Evolutionary conservation across 2,797 vertebrate species (phyloP), one percentile per base, ranked within the genome.

Genomic region (Botia almorhae): DNA sequence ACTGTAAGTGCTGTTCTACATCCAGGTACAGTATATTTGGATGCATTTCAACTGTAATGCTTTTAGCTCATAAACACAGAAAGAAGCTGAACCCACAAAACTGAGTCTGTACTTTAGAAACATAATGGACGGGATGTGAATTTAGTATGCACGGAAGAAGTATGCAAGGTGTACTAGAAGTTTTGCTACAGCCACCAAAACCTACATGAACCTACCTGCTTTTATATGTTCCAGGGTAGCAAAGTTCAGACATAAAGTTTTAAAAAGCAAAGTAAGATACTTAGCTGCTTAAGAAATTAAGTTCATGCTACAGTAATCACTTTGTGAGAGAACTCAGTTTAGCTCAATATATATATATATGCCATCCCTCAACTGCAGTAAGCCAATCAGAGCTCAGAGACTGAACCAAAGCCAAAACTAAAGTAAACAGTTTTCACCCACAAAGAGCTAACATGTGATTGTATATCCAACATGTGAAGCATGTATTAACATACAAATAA

Each of bases 391-490:
- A 69, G 60, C 17, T n/a, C 53, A n/a, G 43, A 53, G 36, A 43
- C 58, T 53, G 56, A 83, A 74, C 81, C 36, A 1, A 68, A 78
- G 75, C 46, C 70, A 67, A 75, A 77, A 82, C 70, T 74, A 79
- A 79, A 79, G 69, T 64, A 53, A 48, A 71, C 48, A 4, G 56
- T 23, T 13, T 61, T 51, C n/a, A 39, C 19, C 51, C 23, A 74
- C 51, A 48, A 11, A n/a, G 26, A 64, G 43, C 17, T 78, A 48
- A 61, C 70, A 39, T 13, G 10, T 50, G 65, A 63, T 4, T 26
- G 10, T 11, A 48, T 39, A 39, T 65, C 63, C 33, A 3, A 36
- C 29, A 33, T 8, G 13, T 43, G 67, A 50, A 0, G 14, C 19
- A 69, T n/a, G 14, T 19, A 69, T 39, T 12, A 56, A n/a, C 36